Evolutionary conservation across 2,113 vertebrate species (phyloP).

Genomic region (Erythrocercus mccallii): DNA sequence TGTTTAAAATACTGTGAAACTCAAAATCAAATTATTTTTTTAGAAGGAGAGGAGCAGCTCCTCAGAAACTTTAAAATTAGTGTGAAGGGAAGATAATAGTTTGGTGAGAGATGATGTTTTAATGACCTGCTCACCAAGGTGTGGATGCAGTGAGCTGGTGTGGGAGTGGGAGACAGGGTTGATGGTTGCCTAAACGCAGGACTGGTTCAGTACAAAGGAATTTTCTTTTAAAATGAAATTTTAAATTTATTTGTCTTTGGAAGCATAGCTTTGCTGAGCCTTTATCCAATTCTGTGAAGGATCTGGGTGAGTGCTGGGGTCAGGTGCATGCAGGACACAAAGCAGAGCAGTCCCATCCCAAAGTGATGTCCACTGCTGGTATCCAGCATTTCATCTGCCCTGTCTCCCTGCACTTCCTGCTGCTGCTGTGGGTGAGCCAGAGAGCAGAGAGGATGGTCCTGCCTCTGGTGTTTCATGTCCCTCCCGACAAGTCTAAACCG

Average conservation of each 20-base stretch:
- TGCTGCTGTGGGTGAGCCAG: background rate
- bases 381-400: background rate
- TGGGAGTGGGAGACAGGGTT: background rate
- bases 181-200: background rate
- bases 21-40: background rate
- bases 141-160: background rate
- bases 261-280: background rate
- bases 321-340: accelerated
- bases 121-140: slow-evolving; percentile 10
- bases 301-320: background rate
- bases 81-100: background rate
- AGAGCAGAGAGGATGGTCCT: background rate
- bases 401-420: accelerated
- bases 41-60: background rate
- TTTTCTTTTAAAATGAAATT: background rate
- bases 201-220: background rate
- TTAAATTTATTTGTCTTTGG: background rate
- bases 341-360: background rate
- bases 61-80: slow-evolving; percentile 46
- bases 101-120: background rate
- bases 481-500: background rate
- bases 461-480: background rate
- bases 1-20: slow-evolving; percentile 35
- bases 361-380: background rate
- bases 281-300: background rate